Percentiles rank a stretch among this genome's conserved stretches.
phyloP scores from a whole-genome alignment of 2,113 vertebrate genomes.

The Cyphomyrus discorhynchus region DNA sequence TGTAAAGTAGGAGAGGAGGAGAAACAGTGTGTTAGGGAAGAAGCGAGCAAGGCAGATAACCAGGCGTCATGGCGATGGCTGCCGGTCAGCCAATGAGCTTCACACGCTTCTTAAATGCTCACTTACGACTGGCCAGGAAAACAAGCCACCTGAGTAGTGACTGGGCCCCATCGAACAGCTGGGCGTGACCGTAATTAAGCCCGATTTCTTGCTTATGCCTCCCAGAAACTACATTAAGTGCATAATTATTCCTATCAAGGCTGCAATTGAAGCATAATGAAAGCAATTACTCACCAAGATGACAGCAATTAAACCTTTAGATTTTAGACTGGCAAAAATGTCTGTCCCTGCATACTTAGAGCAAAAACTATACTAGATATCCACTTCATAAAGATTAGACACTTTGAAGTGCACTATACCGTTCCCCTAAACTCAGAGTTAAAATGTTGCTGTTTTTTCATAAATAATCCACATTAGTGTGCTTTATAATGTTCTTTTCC shows the following conservation, averaged over 20 bases:
- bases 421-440: not conserved
- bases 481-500: not conserved
- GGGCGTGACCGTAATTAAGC: not conserved
- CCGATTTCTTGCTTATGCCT: not conserved
- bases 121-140: not conserved
- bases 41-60: not conserved
- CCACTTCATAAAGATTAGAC: not conserved
- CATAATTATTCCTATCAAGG: constrained; percentile 23
- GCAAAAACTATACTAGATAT: not conserved
- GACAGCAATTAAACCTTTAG: constrained; percentile 14
- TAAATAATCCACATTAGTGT: not conserved
- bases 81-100: not conserved
- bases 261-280: constrained; percentile 17
- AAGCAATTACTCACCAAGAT: constrained; percentile 22
- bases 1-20: not conserved
- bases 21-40: not conserved
- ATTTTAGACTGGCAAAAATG: not conserved
- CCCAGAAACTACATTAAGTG: constrained; percentile 18
- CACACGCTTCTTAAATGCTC: not conserved
- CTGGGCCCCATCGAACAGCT: not conserved
- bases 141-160: not conserved
- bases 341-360: not conserved
- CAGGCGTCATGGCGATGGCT: not conserved
- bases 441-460: not conserved
- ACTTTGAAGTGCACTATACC: not conserved